Evolutionary conservation across 1,140 invertebrate species (phyloP), one percentile per base, ranked within the genome.

Genomic region (Diabrotica undecimpunctata): DNA sequence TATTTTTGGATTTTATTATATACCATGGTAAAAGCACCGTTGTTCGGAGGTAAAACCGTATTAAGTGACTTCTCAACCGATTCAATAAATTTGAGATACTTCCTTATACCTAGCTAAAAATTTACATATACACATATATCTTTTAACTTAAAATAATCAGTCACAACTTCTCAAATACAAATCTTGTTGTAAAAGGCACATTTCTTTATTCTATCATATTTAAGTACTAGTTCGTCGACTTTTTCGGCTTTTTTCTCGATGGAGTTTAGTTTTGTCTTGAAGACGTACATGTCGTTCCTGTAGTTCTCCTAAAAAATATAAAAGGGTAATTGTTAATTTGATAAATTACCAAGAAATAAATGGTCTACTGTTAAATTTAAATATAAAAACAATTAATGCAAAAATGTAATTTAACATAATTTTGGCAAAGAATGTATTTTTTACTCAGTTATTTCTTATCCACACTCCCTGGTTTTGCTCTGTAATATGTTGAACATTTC

Each of bases 211-310:
- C 41, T 52, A n/a, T 66, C 65, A 39, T 61, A 69, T 61, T 69
- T 66, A 11, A 56, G 37, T 12, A 69, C 53, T 9, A 66, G 50
- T 10, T 69, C 68, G 50, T 69, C 65, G 0, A 61, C 57, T 58
- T 63, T 66, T 35, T 66, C 59, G 3, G 68, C 62, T 39, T 61
- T 66, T 54, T 66, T 64, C 54, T 66, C 65, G 10, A 69, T 57
- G 10, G 39, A 54, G 9, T 38, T 64, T 14, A 69, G 59, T 38
- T 63, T 69, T n/a, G 60, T 66, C 50, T 69, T 69, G 53, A 69
- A 69, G 8, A 58, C 52, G 9, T 66, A 58, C 53, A 69, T 66
- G 25, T 69, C 68, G n/a, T 61, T 66, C 35, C 64, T 69, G 57
- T 69, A 66, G 35, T 64, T 61, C 25, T 62, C 68, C 68, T 69